Evolutionary conservation across 35 echinoderm and acorn worm species (phyloP).

Genomic region (Apostichopus parvimensis): DNA sequence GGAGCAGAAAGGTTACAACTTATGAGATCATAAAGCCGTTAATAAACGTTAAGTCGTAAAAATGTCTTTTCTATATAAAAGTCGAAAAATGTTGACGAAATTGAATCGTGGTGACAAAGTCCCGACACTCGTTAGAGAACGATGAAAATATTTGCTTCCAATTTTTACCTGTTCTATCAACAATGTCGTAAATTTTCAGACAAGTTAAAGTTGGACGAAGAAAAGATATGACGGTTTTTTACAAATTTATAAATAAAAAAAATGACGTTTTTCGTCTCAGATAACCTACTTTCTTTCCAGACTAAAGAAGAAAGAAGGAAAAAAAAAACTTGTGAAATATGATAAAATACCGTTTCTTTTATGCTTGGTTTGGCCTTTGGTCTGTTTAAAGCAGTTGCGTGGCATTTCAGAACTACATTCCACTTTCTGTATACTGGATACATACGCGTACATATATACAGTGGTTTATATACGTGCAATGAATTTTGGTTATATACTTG

Average conservation of each 20-base stretch:
- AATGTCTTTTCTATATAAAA: slow-evolving; percentile 28
- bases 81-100: slow-evolving; percentile 17
- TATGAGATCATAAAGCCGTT: slow-evolving; percentile 24
- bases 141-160: slow-evolving; percentile 40
- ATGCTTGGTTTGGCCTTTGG: neutral
- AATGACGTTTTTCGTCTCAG: neutral
- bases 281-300: slow-evolving; percentile 25
- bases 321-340: neutral
- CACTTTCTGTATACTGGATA: no score
- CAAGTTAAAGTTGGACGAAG: neutral
- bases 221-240: neutral
- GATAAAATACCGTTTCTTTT: neutral
- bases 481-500: no score
- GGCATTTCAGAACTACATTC: no score
- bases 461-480: no score
- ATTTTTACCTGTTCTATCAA: slow-evolving; percentile 46
- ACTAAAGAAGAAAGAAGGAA: no score
- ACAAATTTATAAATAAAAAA: neutral
- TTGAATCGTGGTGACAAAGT: neutral
- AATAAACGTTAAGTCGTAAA: slow-evolving; percentile 33
- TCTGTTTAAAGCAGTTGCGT: neutral
- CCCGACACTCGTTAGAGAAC: slow-evolving; percentile 6
- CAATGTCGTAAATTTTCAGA: slow-evolving; percentile 38
- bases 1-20: slow-evolving; percentile 8
- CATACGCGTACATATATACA: no score